Evolutionary conservation across 92 coral and sea anemone genomes (phyloP).

Genomic region (Isaurus tuberculatus): DNA sequence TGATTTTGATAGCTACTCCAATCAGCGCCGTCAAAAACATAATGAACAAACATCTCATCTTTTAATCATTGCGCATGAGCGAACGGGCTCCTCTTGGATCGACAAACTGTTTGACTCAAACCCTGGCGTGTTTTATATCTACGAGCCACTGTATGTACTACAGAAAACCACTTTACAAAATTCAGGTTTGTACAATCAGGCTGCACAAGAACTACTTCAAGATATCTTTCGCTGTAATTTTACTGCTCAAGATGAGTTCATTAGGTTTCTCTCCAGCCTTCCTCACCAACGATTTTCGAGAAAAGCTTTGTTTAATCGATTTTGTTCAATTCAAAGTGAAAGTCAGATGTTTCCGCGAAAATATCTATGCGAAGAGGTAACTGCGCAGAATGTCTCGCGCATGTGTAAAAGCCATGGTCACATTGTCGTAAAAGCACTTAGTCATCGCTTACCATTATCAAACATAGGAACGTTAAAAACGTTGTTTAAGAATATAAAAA

Average conservation of each 20-base stretch:
- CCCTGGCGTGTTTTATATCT: slow-evolving; percentile 79
- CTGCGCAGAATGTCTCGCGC: slow-evolving; percentile 61
- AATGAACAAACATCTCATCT: slow-evolving; percentile 45
- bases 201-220: slow-evolving; percentile 60
- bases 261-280: slow-evolving; percentile 70
- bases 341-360: slow-evolving; percentile 9
- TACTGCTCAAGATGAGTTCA: slow-evolving; percentile 73
- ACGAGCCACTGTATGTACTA: slow-evolving; percentile 80
- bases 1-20: neutral
- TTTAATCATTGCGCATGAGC: slow-evolving; percentile 79
- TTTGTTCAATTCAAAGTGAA: slow-evolving; percentile 61
- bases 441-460: slow-evolving; percentile 72
- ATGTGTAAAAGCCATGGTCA: slow-evolving; percentile 66
- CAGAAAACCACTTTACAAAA: slow-evolving; percentile 62
- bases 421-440: slow-evolving; percentile 69
- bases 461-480: slow-evolving; percentile 46
- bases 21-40: neutral
- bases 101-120: slow-evolving; percentile 89
- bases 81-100: slow-evolving; percentile 93
- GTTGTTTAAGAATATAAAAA: slow-evolving; percentile 22
- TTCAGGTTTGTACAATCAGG: slow-evolving; percentile 63
- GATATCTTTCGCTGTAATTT: slow-evolving; percentile 80
- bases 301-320: slow-evolving; percentile 70
- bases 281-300: slow-evolving; percentile 85
- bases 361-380: slow-evolving; percentile 63